Evolutionary conservation across 2,888 invertebrate species (phyloP).

Genomic region (Exephanes ischioxanthus): DNA sequence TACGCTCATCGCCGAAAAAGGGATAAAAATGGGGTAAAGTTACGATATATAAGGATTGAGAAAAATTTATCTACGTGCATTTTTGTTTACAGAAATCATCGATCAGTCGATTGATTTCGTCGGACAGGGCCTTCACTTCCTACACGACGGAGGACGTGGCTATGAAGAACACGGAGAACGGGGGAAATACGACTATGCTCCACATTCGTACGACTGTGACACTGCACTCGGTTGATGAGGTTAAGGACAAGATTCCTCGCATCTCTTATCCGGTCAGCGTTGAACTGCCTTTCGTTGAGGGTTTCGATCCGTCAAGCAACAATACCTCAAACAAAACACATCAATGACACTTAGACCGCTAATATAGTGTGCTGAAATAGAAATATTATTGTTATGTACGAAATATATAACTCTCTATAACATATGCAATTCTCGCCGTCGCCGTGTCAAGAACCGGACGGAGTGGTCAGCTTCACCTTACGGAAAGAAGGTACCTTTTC

Average conservation of each 20-base stretch:
- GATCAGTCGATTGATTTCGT: slow-evolving; percentile 51
- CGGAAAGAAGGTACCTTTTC: no score
- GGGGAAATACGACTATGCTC: slow-evolving; percentile 56
- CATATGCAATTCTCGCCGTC: no score
- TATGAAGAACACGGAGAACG: slow-evolving; percentile 41
- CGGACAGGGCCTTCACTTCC: slow-evolving; percentile 38
- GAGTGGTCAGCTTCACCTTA: no score
- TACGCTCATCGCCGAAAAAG: no score
- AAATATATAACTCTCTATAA: no score
- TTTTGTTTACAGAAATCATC: slow-evolving; percentile 59
- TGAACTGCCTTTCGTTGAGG: slow-evolving; percentile 45
- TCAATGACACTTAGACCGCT: no score
- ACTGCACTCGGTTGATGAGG: slow-evolving; percentile 26
- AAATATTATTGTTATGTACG: no score
- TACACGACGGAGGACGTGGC: slow-evolving; percentile 61
- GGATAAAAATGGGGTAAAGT: no score
- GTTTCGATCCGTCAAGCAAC: not conserved
- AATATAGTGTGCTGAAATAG: no score
- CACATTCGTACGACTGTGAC: slow-evolving; percentile 52
- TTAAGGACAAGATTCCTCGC: slow-evolving; percentile 13
- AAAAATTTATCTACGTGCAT: not conserved
- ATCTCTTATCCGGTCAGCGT: slow-evolving; percentile 46
- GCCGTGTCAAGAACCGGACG: no score
- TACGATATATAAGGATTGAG: not conserved
- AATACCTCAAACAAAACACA: no score